phyloP scores from a whole-genome alignment of 2,888 invertebrate genomes.

The Aelia acuminata region DNA sequence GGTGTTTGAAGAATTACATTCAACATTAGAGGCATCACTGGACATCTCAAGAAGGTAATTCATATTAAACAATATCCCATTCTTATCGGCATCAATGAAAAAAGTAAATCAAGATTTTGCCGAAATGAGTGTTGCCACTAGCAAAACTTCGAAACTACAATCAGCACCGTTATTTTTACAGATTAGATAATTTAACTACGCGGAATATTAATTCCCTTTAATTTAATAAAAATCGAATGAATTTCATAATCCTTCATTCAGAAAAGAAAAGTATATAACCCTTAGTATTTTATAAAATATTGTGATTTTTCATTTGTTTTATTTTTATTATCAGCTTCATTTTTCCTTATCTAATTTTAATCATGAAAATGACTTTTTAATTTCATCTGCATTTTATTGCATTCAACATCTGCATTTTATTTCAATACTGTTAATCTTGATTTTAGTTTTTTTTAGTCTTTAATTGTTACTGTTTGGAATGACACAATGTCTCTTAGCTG shows the following conservation, averaged over 20 bases:
- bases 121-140: conserved; percentile 41
- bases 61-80: conserved; percentile 24
- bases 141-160: neutral
- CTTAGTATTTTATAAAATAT: conserved; percentile 41
- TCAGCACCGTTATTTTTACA: neutral
- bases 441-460: conserved; percentile 3
- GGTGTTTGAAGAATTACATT: conserved; percentile 55
- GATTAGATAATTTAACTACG: neutral
- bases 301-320: conserved; percentile 29
- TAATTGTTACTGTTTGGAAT: neutral
- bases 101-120: neutral
- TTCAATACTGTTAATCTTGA: neutral
- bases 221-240: neutral
- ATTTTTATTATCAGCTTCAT: conserved; percentile 4
- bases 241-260: neutral
- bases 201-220: neutral
- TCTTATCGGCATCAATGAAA: conserved; percentile 50
- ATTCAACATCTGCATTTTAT: neutral
- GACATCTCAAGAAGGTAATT: conserved; percentile 62
- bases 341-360: neutral
- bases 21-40: conserved; percentile 56
- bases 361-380: neutral
- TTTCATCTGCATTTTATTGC: neutral
- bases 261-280: too few species aligned
- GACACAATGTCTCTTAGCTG: conserved; percentile 11